phyloP scores from a whole-genome alignment of 2,113 vertebrate species.

The Platysternon megacephalum region DNA sequence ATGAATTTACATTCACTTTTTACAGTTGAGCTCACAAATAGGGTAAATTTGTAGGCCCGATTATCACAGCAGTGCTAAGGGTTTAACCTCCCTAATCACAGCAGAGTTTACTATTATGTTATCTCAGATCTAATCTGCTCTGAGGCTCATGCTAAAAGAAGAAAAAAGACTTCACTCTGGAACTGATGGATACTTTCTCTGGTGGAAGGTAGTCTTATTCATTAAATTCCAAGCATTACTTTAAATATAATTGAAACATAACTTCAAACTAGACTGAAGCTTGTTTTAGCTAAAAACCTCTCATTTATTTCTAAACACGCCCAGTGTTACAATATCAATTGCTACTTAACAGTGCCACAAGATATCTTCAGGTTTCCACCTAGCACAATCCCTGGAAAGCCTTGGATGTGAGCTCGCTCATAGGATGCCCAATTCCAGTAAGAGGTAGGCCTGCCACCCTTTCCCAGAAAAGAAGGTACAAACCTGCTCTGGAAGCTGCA shows the following conservation, averaged over 20 bases:
- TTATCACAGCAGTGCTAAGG: too few relatives aligned
- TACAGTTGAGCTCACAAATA: too few relatives aligned
- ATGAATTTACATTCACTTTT: too few relatives aligned
- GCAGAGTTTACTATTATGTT: background rate
- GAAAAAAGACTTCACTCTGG: background rate
- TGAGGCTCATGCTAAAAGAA: background rate
- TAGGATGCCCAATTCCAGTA: too few relatives aligned
- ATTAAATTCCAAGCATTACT: rapidly evolving
- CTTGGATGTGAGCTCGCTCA: too few relatives aligned
- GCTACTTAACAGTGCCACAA: background rate
- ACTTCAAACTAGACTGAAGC: background rate
- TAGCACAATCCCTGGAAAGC: background rate
- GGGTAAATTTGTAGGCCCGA: too few relatives aligned
- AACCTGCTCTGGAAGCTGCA: conserved; percentile 16
- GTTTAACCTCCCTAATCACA: background rate
- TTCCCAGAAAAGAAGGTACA: conserved; percentile 38
- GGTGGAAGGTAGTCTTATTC: background rate
- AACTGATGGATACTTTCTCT: background rate
- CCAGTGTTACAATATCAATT: background rate
- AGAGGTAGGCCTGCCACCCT: background rate
- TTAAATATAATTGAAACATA: background rate
- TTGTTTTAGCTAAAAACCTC: background rate
- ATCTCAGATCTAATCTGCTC: background rate
- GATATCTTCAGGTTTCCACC: background rate
- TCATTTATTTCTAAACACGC: rapidly evolving